Conservation (phyloP, 1,140 invertebrate genomes). For the Drosophila equinoxialis region DNA sequence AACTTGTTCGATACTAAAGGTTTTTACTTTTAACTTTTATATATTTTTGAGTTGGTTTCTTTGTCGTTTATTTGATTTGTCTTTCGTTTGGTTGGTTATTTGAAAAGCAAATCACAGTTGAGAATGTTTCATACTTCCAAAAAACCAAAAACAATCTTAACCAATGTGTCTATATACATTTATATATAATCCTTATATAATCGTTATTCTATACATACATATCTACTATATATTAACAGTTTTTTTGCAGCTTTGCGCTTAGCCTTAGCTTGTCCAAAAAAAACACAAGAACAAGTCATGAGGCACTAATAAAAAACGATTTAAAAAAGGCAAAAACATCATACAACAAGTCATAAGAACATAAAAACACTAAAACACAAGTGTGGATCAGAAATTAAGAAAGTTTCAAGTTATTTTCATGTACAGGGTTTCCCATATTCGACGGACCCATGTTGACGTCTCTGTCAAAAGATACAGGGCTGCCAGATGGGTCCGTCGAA, state of each 20-base stretch:
- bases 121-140: constrained; percentile 55
- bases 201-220: constrained; percentile 28
- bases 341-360: constrained; percentile 18
- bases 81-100: constrained; percentile 31
- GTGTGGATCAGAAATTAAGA: constrained; percentile 17
- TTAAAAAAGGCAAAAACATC: neutral
- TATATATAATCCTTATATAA: constrained; percentile 30
- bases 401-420: neutral
- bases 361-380: constrained; percentile 29
- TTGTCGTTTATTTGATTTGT: constrained; percentile 42
- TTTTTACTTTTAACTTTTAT: constrained; percentile 19
- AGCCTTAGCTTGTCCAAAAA: constrained; percentile 55
- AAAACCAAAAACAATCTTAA: constrained; percentile 37
- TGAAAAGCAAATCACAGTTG: constrained; percentile 75
- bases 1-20: constrained; percentile 5
- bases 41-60: constrained; percentile 34
- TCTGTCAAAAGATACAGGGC: too few species aligned
- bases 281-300: constrained; percentile 20
- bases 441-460: too few species aligned
- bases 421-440: too few species aligned
- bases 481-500: too few species aligned
- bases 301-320: neutral
- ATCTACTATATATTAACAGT: constrained; percentile 45
- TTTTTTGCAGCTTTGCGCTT: constrained; percentile 65
- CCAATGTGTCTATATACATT: constrained; percentile 26